A percentile compares a stretch with the other conserved stretches of the same genome.
Evolutionary conservation across 64 coral and sea anemone species (phyloP).

Genomic region (Exaiptasia diaphana): DNA sequence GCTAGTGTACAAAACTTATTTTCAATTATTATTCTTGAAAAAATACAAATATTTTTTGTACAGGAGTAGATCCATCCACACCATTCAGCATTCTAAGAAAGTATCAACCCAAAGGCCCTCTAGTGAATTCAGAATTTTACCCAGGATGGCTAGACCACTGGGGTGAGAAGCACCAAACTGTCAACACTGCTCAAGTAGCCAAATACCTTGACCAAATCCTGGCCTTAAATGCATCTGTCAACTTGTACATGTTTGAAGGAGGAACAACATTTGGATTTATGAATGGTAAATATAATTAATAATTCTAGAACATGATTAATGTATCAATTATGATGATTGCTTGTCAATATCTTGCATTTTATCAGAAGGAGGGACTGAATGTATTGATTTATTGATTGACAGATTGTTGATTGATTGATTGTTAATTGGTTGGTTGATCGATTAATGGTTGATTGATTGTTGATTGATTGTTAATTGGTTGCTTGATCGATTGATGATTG

Average conservation of each 20-base stretch:
- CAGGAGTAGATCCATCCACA: slow-evolving; percentile 64
- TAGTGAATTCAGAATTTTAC: slow-evolving; percentile 93
- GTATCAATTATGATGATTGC: background rate
- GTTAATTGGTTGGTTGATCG: too few relatives aligned
- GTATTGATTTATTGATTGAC: background rate
- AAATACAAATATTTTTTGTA: background rate
- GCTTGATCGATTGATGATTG: too few relatives aligned
- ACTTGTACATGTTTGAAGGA: slow-evolving; percentile 99
- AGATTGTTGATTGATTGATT: background rate
- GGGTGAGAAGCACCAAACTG: slow-evolving; percentile 66
- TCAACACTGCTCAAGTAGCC: slow-evolving; percentile 31
- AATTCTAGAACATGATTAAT: background rate
- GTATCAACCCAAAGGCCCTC: slow-evolving; percentile 63
- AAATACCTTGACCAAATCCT: slow-evolving; percentile 88
- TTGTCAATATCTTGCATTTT: background rate
- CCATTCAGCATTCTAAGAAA: slow-evolving; percentile 61
- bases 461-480: too few relatives aligned
- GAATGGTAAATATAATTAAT: slow-evolving; percentile 57
- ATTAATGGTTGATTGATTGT: too few relatives aligned
- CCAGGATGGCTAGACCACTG: too few relatives aligned
- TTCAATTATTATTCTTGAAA: background rate
- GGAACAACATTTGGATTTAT: slow-evolving; percentile 97
- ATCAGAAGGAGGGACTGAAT: background rate
- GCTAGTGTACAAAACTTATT: too few relatives aligned
- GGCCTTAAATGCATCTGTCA: slow-evolving; percentile 87